Conservation (phyloP, 2,888 invertebrate genomes). For the Athetis lepigone region DNA sequence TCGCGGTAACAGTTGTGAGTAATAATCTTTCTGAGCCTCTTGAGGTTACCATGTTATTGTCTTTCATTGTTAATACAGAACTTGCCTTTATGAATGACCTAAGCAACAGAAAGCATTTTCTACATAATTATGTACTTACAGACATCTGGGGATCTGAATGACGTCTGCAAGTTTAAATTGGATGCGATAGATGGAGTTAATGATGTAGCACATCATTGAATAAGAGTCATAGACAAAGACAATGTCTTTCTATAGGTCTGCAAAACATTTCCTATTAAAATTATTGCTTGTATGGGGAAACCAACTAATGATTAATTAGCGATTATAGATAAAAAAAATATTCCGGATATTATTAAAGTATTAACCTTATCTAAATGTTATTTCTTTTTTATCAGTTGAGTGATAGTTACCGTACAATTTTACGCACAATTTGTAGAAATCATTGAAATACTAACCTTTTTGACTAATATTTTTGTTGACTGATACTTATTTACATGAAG, state of each 20-base stretch:
- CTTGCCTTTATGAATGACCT: neutral
- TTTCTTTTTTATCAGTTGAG: neutral
- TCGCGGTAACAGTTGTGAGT: neutral
- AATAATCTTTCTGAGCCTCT: neutral
- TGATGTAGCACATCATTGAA: neutral
- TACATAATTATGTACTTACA: no score
- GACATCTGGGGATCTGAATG: neutral
- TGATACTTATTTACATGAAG: no score
- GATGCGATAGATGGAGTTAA: neutral
- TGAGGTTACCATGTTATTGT: neutral
- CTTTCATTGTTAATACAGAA: neutral
- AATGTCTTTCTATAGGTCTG: no score
- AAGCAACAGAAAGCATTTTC: neutral
- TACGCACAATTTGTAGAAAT: neutral
- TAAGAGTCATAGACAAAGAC: neutral
- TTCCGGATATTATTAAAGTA: slow-evolving; percentile 14
- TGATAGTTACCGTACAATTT: slow-evolving; percentile 14
- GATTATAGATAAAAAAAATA: slow-evolving; percentile 1
- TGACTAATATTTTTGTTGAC: no score
- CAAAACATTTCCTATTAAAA: neutral
- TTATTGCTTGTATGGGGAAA: neutral
- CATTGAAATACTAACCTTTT: neutral
- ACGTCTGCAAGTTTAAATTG: neutral
- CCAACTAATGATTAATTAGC: slow-evolving; percentile 13
- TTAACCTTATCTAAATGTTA: slow-evolving; percentile 19